Percentiles rank a stretch among this genome's conserved stretches.
phyloP scores from a whole-genome alignment of 2,888 invertebrate species.

The Synergus umbraculus region DNA sequence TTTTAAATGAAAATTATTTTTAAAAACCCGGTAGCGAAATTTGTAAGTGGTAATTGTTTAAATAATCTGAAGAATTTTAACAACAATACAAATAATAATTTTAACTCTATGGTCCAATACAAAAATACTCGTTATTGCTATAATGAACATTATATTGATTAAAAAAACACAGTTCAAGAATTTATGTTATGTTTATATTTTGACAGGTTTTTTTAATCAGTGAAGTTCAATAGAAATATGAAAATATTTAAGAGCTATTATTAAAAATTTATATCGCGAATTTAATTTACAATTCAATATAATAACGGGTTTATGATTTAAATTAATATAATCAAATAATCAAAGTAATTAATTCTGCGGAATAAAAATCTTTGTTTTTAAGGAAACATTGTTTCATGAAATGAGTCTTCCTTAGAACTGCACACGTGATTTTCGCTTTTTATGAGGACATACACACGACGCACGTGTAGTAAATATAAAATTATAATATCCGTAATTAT shows the following conservation, averaged over 20 bases:
- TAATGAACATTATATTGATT: background rate
- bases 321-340: background rate
- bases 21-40: too few relatives aligned
- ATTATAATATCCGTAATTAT: background rate
- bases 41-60: background rate
- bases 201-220: conserved; percentile 7
- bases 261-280: background rate
- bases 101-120: background rate
- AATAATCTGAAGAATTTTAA: background rate
- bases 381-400: background rate
- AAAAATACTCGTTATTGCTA: background rate
- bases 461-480: background rate
- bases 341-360: background rate
- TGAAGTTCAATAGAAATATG: background rate
- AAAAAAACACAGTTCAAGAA: background rate
- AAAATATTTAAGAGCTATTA: background rate
- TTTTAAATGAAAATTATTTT: too few relatives aligned
- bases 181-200: conserved; percentile 2
- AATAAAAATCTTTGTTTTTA: background rate
- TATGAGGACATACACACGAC: background rate
- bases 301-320: background rate
- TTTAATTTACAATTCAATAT: background rate
- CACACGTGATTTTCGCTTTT: background rate
- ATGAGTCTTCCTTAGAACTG: background rate
- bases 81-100: background rate